These are phyloP conservation scores for Hippocampus guttulatus DNA, from an alignment of 2,113 vertebrate species.

Conservation along the genomic window DNA sequence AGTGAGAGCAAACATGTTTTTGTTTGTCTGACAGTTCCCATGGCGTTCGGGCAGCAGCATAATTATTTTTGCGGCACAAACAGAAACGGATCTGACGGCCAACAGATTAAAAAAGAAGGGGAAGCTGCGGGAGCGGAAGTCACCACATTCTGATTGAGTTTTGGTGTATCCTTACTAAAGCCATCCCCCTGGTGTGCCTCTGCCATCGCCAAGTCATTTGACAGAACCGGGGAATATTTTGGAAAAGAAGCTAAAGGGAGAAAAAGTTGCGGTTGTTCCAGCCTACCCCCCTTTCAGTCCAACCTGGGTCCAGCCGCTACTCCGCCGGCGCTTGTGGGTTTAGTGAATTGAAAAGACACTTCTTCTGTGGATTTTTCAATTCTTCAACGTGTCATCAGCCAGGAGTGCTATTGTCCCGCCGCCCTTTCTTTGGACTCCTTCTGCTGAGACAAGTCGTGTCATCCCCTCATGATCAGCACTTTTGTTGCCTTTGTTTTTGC, in stretches of 20 bases:
- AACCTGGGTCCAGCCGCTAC: constrained; percentile 84
- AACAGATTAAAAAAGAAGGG: constrained; percentile 53
- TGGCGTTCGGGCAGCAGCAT: constrained; percentile 57
- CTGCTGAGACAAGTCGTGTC: constrained; percentile 89
- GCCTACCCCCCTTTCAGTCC: constrained; percentile 49
- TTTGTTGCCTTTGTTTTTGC: constrained; percentile 99
- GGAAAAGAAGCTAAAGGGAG: constrained; percentile 48
- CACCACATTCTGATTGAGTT: constrained; percentile 65
- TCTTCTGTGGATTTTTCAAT: constrained; percentile 97
- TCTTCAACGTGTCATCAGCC: constrained; percentile 96
- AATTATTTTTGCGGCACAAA: constrained; percentile 62
- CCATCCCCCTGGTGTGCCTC: constrained; percentile 54
- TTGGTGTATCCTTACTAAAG: constrained; percentile 55
- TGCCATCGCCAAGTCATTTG: constrained; percentile 62
- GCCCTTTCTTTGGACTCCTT: constrained; percentile 82
- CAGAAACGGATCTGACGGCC: constrained; percentile 63
- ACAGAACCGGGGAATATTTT: constrained; percentile 58
- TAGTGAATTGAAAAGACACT: constrained; percentile 83
- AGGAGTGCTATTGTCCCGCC: constrained; percentile 86
- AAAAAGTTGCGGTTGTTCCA: constrained; percentile 44
- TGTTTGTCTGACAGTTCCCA: constrained; percentile 61
- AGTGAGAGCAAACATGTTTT: constrained; percentile 57
- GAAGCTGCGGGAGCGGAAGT: constrained; percentile 64
- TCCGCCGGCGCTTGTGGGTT: constrained; percentile 84
- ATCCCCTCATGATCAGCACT: constrained; percentile 98